Base-by-base conservation (phyloP, 2,797 vertebrate species). In the Sebastolobus alascanus region DNA sequence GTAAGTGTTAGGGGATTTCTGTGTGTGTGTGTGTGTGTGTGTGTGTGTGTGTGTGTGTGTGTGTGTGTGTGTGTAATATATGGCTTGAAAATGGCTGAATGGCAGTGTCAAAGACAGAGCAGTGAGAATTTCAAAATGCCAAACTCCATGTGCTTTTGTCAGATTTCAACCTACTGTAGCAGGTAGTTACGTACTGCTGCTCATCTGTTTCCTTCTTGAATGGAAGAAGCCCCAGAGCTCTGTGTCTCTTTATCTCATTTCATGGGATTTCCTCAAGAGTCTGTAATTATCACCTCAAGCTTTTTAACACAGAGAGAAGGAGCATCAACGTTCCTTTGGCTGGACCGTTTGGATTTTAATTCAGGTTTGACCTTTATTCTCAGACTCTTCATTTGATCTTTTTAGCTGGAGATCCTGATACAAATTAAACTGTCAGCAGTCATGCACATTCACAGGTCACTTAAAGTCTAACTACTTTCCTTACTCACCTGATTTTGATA, bases 321-420 rank as follows among this genome's bases (percentile, higher is more conserved):
- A 27, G 20, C 14, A 40, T 71, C 59, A 76, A 64, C 12, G 6
- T 27, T 11, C 16, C 56, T 27, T 58, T 8, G 2, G 13, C 22
- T 37, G 5, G 37, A 46, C n/a, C 11, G 38, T 61, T 72, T 68
- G 0, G 1, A 61, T 69, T 64, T 73, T 50, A 77, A 73, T 78
- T 89, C 73, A 63, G 37, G 73, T 81, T 58, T 67, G 46, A 83
- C 76, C 54, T 89, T 84, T 87, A 66, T 43, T 73, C 46, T 29
- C n/a, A 1, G 18, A 50, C 59, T 43, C 25, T 22, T 10, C 12
- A 33, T 79, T 74, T 72, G 58, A 64, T 72, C 31, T 68, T 6
- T 54, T 11, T 22, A 60, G 46, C 22, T 16, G 22, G 35, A 73
- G 35, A 8, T 56, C 50, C 46, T 33, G 12, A 78, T 54, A 70